Percentiles rank a stretch among this genome's conserved stretches.
Conservation (phyloP, 2,888 invertebrate genomes). For the Epinotia brunnichana region DNA sequence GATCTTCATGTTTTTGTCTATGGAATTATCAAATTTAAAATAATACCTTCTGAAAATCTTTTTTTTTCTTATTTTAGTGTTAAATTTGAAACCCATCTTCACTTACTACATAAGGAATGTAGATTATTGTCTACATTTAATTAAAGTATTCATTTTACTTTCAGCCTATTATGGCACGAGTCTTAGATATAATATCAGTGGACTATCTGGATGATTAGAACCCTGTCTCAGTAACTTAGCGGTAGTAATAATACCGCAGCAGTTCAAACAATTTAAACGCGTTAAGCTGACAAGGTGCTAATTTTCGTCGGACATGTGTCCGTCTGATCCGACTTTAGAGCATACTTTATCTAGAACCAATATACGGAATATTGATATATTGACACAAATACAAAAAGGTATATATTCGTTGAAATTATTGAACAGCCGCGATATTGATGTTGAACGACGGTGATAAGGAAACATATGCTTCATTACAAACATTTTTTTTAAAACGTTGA, state of each 20-base stretch:
- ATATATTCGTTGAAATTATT: not conserved
- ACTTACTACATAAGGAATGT: too few species aligned
- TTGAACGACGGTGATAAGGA: constrained; percentile 4
- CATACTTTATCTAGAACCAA: constrained; percentile 11
- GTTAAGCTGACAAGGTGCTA: constrained; percentile 2
- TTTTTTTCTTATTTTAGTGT: too few species aligned
- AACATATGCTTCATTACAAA: constrained; percentile 22
- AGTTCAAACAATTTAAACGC: not conserved
- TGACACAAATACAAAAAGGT: not conserved
- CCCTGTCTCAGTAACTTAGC: not conserved
- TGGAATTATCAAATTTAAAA: too few species aligned
- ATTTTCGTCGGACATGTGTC: not conserved
- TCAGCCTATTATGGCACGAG: too few species aligned
- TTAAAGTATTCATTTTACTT: too few species aligned
- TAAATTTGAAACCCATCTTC: too few species aligned
- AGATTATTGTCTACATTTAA: too few species aligned
- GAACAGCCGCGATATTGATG: not conserved
- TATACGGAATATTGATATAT: not conserved
- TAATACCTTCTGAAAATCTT: too few species aligned
- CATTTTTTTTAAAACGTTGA: constrained; percentile 2
- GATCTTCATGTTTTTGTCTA: too few species aligned
- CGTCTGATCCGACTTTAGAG: too few species aligned
- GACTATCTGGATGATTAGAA: too few species aligned
- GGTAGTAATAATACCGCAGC: not conserved
- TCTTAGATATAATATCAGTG: too few species aligned